These are phyloP conservation scores for Nesospiza acunhae DNA, from an alignment of 2,113 vertebrate species.

Conservation along the genomic window DNA sequence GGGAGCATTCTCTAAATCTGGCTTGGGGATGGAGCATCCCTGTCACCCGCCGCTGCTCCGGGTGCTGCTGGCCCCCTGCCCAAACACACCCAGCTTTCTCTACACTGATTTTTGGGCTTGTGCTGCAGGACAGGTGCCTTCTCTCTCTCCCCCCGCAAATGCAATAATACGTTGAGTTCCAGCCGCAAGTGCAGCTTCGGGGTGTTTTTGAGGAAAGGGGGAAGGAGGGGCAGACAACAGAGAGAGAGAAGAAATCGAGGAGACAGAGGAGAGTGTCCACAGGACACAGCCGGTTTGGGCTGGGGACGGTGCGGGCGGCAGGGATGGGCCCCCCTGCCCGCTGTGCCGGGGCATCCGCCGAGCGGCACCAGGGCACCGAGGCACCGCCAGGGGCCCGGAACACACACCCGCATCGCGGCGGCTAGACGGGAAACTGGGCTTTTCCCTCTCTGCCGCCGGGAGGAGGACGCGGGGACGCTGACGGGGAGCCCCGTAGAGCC, in stretches of 20 bases:
- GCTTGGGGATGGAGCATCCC: background rate
- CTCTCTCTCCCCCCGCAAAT: accelerated
- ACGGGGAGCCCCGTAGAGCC: background rate
- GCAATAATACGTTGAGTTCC: accelerated
- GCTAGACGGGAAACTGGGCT: background rate
- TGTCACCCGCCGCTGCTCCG: accelerated
- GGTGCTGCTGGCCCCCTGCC: background rate
- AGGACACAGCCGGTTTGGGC: accelerated
- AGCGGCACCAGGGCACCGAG: background rate
- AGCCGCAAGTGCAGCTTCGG: background rate
- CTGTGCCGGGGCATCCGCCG: background rate
- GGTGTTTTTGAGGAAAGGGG: background rate
- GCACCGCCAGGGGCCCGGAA: accelerated
- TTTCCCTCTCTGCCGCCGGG: background rate
- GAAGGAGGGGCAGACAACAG: too few relatives aligned
- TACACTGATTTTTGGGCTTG: background rate
- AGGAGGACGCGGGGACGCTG: too few relatives aligned
- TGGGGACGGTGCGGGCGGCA: background rate
- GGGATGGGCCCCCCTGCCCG: accelerated
- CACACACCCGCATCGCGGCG: accelerated
- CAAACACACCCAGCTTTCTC: background rate
- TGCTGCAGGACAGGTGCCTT: background rate
- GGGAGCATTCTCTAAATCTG: accelerated
- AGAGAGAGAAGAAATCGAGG: background rate
- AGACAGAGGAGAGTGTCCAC: too few relatives aligned